These are phyloP conservation scores for Boulengeromyrus knoepffleri DNA, from an alignment of 2,113 vertebrate genomes.

Conservation along the genomic window DNA sequence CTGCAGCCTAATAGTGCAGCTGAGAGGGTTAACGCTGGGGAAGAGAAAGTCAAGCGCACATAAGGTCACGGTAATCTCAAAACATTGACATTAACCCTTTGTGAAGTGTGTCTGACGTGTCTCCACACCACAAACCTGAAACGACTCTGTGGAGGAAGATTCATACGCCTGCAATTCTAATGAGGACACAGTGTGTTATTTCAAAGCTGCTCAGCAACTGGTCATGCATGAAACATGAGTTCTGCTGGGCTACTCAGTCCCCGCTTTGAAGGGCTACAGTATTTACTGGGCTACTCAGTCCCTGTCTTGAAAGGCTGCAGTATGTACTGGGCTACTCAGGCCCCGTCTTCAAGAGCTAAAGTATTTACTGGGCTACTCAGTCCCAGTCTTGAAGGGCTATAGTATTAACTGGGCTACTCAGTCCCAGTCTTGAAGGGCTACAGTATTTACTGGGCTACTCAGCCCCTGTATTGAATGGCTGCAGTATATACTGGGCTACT, in stretches of 20 bases:
- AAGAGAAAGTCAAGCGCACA: not conserved
- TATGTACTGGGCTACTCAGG: not conserved
- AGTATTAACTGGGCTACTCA: not conserved
- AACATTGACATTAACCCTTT: constrained; percentile 6
- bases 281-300: not conserved
- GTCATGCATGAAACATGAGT: not conserved
- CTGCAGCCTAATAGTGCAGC: not conserved
- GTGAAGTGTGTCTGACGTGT: not conserved
- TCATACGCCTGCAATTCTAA: not conserved
- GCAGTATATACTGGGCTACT: not conserved
- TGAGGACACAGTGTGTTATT: not conserved
- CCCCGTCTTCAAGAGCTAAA: not conserved
- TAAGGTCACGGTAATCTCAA: not conserved
- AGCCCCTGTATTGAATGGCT: not conserved
- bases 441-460: not conserved
- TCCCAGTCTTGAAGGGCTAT: not conserved
- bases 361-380: not conserved
- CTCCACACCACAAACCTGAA: not conserved
- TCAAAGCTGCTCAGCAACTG: not conserved
- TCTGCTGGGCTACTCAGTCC: not conserved
- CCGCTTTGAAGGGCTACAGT: not conserved
- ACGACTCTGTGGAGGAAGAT: not conserved
- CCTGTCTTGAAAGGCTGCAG: not conserved
- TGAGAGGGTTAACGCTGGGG: not conserved
- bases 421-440: not conserved